Evolutionary conservation across 2,888 invertebrate species (phyloP).

Genomic region (Liodrosophila aerea): DNA sequence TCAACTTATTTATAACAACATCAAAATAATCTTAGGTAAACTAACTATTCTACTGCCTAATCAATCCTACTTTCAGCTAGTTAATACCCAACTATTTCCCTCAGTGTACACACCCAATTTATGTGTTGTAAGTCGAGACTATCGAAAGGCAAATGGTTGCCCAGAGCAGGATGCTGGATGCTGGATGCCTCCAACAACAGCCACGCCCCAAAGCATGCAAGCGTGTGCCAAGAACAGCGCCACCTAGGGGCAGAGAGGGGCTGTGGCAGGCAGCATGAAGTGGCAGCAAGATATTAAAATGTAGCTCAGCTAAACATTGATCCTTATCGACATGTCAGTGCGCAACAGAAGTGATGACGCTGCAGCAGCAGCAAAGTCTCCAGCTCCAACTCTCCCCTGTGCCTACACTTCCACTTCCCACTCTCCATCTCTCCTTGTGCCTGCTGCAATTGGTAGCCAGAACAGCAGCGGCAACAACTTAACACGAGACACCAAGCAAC

Average conservation of each 20-base stretch:
- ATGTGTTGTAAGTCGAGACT: conserved; percentile 7
- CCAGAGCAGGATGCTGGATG: conserved; percentile 7
- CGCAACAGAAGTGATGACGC: conserved; percentile 26
- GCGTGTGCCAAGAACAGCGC: conserved; percentile 44
- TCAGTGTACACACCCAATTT: neutral
- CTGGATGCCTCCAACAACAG: conserved; percentile 17
- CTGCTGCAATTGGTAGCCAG: conserved; percentile 62
- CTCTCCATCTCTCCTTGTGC: conserved; percentile 2
- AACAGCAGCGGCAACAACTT: conserved; percentile 66
- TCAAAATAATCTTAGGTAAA: too few species aligned
- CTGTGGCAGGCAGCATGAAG: conserved; percentile 1
- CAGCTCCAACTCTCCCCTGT: neutral
- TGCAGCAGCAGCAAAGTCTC: conserved; percentile 18
- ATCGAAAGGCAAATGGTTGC: conserved; percentile 12
- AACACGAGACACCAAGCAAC: conserved; percentile 56
- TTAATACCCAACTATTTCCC: too few species aligned
- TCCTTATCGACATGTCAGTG: conserved; percentile 76
- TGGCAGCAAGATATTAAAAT: conserved; percentile 62
- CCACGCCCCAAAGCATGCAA: conserved; percentile 66
- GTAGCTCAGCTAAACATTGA: conserved; percentile 75
- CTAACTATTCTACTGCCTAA: too few species aligned
- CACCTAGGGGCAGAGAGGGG: conserved; percentile 2
- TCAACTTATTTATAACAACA: too few species aligned
- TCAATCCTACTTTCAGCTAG: too few species aligned
- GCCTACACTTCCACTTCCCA: neutral